Evolutionary conservation across 2,797 vertebrate species (phyloP).

Genomic region (Anabacerthia variegaticeps): DNA sequence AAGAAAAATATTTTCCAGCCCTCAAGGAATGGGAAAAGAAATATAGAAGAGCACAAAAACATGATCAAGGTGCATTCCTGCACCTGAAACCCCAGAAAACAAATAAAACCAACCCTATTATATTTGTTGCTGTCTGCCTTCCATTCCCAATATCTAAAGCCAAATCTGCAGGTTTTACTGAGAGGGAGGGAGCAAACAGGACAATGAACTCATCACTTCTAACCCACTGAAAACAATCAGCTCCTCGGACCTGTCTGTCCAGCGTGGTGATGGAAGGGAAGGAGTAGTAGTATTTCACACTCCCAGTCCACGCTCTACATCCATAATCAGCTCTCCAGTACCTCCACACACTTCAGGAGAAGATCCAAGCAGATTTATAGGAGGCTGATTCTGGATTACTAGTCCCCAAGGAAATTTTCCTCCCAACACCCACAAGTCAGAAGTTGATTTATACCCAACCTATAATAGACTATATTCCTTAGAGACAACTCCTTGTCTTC

Average conservation of each 20-base stretch:
- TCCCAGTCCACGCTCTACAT: background rate
- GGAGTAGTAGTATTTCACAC: constrained; percentile 36
- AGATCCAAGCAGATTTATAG: constrained; percentile 59
- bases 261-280: background rate
- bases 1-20: background rate
- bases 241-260: background rate
- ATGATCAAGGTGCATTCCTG: accelerated
- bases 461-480: constrained; percentile 23
- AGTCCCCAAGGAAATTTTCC: constrained; percentile 60
- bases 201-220: constrained; percentile 24
- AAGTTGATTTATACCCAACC: constrained; percentile 44
- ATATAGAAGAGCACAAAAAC: background rate
- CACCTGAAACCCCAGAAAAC: background rate
- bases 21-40: background rate
- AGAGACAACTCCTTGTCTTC: constrained; percentile 19
- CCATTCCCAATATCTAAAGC: background rate
- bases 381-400: constrained; percentile 46
- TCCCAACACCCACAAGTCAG: constrained; percentile 47
- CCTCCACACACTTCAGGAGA: background rate
- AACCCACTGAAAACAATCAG: background rate
- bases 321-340: constrained; percentile 32
- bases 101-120: background rate
- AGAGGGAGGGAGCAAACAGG: background rate
- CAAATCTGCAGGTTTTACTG: background rate
- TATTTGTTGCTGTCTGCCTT: background rate